phyloP scores from a whole-genome alignment of 1,140 invertebrate species.

The Drosophila dunni region DNA sequence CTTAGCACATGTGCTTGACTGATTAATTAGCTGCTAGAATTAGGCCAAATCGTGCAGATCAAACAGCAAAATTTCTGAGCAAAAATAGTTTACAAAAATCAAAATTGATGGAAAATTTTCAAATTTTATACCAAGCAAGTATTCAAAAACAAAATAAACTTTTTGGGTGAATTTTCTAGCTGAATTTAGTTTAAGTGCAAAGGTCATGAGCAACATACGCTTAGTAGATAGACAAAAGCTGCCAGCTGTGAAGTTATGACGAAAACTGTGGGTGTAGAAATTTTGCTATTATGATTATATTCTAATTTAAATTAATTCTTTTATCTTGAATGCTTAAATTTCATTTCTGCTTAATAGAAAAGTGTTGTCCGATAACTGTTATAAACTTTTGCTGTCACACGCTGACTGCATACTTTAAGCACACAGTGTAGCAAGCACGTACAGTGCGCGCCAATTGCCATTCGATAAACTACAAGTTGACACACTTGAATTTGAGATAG shows the following conservation, averaged over 20 bases:
- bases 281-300: no score
- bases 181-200: not conserved
- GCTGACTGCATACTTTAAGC: constrained; percentile 4
- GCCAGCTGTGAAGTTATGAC: not conserved
- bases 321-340: not conserved
- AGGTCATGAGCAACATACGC: not conserved
- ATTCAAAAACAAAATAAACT: constrained; percentile 26
- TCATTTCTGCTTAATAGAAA: not conserved
- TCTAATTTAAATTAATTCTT: no score
- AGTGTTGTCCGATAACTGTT: no score
- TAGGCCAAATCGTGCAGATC: not conserved
- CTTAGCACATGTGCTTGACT: constrained; percentile 42
- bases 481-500: not conserved
- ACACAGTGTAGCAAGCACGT: constrained; percentile 12
- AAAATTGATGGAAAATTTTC: constrained; percentile 7
- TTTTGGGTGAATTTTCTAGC: not conserved
- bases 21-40: constrained; percentile 39
- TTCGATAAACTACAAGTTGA: not conserved
- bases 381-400: not conserved
- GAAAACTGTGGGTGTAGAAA: no score
- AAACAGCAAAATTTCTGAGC: not conserved
- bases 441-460: constrained; percentile 18
- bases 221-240: constrained; percentile 3
- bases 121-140: constrained; percentile 5
- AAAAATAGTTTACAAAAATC: constrained; percentile 4